These are phyloP conservation scores for Luperina testacea DNA, from an alignment of 2,888 invertebrate species.

Conservation along the genomic window DNA sequence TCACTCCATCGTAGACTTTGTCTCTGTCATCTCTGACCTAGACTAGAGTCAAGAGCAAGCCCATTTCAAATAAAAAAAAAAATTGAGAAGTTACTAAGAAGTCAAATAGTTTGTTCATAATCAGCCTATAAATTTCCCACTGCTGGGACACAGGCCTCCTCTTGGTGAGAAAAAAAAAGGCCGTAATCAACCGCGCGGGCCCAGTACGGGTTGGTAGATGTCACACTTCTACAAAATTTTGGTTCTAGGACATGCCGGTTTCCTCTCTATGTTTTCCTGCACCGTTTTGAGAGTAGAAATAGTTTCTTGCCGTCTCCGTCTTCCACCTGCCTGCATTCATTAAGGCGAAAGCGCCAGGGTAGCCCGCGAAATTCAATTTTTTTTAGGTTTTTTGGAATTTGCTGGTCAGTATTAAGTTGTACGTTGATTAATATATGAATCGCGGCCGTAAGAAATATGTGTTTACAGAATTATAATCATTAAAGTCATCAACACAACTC, in stretches of 20 bases:
- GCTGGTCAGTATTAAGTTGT: too few relatives aligned
- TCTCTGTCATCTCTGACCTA: too few relatives aligned
- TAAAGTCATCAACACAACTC: too few relatives aligned
- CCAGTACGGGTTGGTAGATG: not conserved
- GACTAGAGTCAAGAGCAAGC: too few relatives aligned
- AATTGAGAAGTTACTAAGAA: not conserved
- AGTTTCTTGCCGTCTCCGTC: not conserved
- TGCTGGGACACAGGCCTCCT: not conserved
- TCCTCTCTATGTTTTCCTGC: not conserved
- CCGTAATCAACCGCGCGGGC: not conserved
- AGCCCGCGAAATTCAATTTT: too few relatives aligned
- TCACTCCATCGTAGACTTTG: too few relatives aligned
- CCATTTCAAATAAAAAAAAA: too few relatives aligned
- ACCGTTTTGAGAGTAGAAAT: not conserved
- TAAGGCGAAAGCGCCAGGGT: too few relatives aligned
- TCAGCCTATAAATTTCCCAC: not conserved
- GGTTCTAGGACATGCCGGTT: not conserved
- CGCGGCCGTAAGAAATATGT: too few relatives aligned
- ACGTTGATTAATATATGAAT: too few relatives aligned
- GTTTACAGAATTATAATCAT: too few relatives aligned
- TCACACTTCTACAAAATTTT: not conserved
- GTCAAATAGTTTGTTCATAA: not conserved
- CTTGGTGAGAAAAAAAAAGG: not conserved
- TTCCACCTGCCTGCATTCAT: conserved; percentile 38
- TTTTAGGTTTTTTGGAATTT: too few relatives aligned